phyloP scores from a whole-genome alignment of 2,113 vertebrate genomes.

The Sylvietta virens region DNA sequence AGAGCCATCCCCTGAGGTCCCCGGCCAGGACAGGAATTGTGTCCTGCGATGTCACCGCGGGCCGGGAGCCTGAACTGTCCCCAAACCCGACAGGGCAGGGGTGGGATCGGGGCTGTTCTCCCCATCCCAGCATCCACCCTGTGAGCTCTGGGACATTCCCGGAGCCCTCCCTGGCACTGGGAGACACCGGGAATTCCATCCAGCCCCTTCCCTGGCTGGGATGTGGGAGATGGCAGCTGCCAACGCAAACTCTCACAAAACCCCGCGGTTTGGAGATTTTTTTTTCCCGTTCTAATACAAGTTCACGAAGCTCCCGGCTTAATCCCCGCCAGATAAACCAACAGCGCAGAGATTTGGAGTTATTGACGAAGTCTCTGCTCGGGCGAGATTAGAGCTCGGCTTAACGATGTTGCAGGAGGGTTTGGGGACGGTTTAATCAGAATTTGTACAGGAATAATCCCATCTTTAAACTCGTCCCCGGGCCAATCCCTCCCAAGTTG shows the following conservation, averaged over 20 bases:
- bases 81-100: rapidly evolving
- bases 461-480: slow-evolving; percentile 38
- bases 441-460: slow-evolving; percentile 70
- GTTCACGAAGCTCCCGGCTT: slow-evolving; percentile 5
- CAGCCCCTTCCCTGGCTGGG: not conserved
- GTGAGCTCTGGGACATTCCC: rapidly evolving
- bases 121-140: not conserved
- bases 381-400: slow-evolving; percentile 50
- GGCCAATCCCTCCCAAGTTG: slow-evolving; percentile 46
- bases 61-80: not conserved
- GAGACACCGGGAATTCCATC: not conserved
- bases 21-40: not conserved
- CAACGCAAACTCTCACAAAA: not conserved
- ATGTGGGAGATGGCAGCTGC: rapidly evolving
- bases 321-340: slow-evolving; percentile 60
- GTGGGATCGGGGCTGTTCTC: not conserved
- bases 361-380: slow-evolving; percentile 54
- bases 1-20: not conserved
- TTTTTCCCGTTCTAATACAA: not conserved
- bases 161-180: not conserved
- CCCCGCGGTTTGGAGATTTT: rapidly evolving
- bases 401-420: slow-evolving; percentile 43
- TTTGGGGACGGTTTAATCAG: slow-evolving; percentile 63
- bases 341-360: slow-evolving; percentile 53
- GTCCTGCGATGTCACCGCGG: rapidly evolving